These are phyloP conservation scores for Theocolax elegans DNA, from an alignment of 1,140 invertebrate species.

Conservation along the genomic window DNA sequence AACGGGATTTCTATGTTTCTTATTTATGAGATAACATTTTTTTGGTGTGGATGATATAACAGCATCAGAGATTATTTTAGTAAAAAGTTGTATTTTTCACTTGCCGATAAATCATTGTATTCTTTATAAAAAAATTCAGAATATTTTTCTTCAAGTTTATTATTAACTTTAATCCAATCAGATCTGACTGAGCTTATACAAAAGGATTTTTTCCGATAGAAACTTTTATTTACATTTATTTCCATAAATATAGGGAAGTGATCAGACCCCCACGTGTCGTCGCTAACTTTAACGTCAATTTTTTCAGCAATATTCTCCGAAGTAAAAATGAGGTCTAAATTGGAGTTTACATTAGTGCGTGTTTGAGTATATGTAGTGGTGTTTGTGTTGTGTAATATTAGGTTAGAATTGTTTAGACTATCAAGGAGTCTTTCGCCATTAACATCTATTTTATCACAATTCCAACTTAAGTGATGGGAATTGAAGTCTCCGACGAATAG, in stretches of 20 bases:
- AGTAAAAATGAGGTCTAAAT: not conserved
- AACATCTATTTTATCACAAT: conserved; percentile 7
- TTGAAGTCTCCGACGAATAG: no score
- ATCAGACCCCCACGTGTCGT: conserved; percentile 13
- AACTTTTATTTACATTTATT: no score
- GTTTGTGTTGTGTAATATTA: no score
- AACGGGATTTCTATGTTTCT: no score
- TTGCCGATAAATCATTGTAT: no score
- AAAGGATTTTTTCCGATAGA: not conserved
- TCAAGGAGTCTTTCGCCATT: conserved; percentile 12
- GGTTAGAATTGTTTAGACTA: no score
- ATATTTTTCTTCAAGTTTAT: not conserved
- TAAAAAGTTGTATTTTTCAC: no score
- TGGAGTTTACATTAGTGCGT: no score
- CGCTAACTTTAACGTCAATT: not conserved
- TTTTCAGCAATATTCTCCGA: not conserved
- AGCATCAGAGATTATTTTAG: no score
- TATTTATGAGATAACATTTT: no score
- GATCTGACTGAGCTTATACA: not conserved
- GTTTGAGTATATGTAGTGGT: not conserved
- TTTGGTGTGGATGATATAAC: no score
- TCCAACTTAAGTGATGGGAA: conserved; percentile 16
- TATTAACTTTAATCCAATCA: no score
- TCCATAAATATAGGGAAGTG: not conserved
- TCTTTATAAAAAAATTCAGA: not conserved